A percentile compares a stretch with the other conserved stretches of the same genome.
These are phyloP conservation scores for Stomatorhinus walkeri DNA, from an alignment of 2,797 vertebrate genomes.

Conservation along the genomic window DNA sequence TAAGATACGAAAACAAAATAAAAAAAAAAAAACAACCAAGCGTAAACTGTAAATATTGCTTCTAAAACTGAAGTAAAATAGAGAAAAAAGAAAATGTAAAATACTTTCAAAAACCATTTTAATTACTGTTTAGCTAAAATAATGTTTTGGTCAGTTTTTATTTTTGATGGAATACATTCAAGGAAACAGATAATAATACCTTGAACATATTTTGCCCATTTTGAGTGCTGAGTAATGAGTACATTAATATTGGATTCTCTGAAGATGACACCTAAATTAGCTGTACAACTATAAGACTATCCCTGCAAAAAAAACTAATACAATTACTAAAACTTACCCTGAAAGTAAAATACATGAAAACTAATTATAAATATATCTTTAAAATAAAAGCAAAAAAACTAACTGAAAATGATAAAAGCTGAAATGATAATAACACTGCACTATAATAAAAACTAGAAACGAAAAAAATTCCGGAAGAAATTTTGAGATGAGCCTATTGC, in stretches of 20 bases:
- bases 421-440: not conserved
- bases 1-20: not conserved
- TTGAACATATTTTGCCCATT: not conserved
- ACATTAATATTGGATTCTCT: not conserved
- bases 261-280: not conserved
- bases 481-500: too few relatives aligned
- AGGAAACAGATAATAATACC: not conserved
- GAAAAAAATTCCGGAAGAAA: too few relatives aligned
- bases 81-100: not conserved
- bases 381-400: not conserved
- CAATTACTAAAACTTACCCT: not conserved
- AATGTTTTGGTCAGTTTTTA: not conserved
- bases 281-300: not conserved
- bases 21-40: not conserved
- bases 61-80: not conserved
- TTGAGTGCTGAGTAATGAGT: not conserved
- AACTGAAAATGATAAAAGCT: not conserved
- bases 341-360: not conserved
- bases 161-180: not conserved
- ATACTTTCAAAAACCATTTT: not conserved
- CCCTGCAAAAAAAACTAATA: not conserved
- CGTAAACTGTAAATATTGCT: not conserved
- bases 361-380: not conserved
- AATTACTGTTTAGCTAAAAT: not conserved
- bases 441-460: not conserved